A percentile compares a stretch with the other conserved stretches of the same genome.
phyloP scores from a whole-genome alignment of 2,888 invertebrate genomes.

The Scaptomyza flava region DNA sequence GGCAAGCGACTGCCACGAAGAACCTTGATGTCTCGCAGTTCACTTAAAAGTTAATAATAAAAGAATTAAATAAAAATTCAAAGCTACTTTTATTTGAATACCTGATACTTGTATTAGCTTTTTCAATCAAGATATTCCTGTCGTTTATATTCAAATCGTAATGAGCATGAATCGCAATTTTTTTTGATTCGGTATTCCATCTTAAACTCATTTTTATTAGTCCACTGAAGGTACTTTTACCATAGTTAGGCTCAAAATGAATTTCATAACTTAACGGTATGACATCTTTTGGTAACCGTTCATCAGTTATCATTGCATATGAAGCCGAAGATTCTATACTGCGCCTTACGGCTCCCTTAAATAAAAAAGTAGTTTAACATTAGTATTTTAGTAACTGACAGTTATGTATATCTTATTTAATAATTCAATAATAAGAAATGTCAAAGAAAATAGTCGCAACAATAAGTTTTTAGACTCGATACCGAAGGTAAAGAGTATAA shows the following conservation, averaged over 20 bases:
- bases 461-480: too few species aligned
- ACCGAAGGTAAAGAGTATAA: too few species aligned
- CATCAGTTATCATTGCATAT: constrained; percentile 87
- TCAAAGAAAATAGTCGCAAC: too few species aligned
- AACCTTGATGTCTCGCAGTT: constrained; percentile 54
- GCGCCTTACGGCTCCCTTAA: constrained; percentile 84
- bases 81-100: constrained; percentile 26
- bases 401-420: background rate
- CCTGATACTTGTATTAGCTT: constrained; percentile 68
- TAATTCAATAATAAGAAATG: too few species aligned
- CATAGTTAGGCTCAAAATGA: constrained; percentile 88
- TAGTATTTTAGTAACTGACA: background rate
- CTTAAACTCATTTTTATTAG: constrained; percentile 89
- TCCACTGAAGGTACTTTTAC: constrained; percentile 88
- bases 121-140: constrained; percentile 85
- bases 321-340: constrained; percentile 91
- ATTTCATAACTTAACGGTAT: constrained; percentile 88
- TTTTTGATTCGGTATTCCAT: constrained; percentile 87
- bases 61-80: background rate
- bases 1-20: constrained; percentile 85
- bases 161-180: constrained; percentile 88
- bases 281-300: constrained; percentile 87
- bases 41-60: constrained; percentile 6
- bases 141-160: constrained; percentile 87
- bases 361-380: background rate